Evolutionary conservation across 1,140 invertebrate genomes (phyloP), one percentile per base, ranked within the genome.

Genomic region (Drosophila busckii): DNA sequence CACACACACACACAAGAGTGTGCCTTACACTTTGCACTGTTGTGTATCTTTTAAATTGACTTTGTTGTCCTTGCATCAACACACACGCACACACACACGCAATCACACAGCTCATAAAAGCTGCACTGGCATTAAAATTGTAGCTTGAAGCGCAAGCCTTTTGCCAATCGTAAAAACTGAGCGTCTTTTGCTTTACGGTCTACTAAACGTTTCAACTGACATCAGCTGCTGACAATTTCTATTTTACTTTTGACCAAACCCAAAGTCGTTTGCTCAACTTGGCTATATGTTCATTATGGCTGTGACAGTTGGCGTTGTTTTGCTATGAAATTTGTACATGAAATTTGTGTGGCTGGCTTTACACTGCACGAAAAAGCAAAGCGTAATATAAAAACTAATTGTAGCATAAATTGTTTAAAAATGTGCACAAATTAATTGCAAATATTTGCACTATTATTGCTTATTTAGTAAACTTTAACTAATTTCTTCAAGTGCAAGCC

Each of bases 41-140:
- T 56, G 44, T 62, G 37, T 63, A 37, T 49, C 70, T 46, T 55
- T 53, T 54, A 50, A 66, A 68, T 71, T 78, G 71, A 76, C 71
- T 71, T 78, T 64, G 44, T 66, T 60, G 34, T 59, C 38, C 52
- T 32, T 60, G 52, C 6, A 13, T 29, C n/a, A 6, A 2, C 22
- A 38, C 29, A 15, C 20, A 41, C 37, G 17, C 26, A 22, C 3
- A 31, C 13, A 19, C 22, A 26, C 9, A 16, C 15, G 6, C 73
- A 78, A 80, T 78, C 73, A 73, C 68, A 78, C 73, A 78, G 75
- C 73, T 82, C 73, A 78, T 78, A 78, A 78, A 78, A 78, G 75
- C 73, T 58, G 64, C 73, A 70, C 63, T 65, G 63, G 56, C 73
- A 78, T 78, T 78, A 80, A 80, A 78, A 80, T 80, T 78, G 68